These are phyloP conservation scores for Atherix ibis DNA, from an alignment of 2,888 invertebrate genomes.

Conservation along the genomic window DNA sequence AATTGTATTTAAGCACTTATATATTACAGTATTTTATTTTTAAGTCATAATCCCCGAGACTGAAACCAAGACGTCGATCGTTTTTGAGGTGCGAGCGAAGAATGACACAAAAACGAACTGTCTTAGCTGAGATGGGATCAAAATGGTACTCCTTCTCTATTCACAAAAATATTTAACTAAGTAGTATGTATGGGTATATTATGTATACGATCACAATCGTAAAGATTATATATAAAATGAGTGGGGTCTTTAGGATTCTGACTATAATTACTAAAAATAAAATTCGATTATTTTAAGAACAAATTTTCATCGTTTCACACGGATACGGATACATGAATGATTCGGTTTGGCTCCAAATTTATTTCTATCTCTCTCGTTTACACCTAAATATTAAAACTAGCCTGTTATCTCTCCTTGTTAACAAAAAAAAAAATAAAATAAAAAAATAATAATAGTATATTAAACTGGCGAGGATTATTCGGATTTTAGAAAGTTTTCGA, in stretches of 20 bases:
- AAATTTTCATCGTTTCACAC: constrained; percentile 6
- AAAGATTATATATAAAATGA: no score
- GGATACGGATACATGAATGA: no score
- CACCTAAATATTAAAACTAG: not conserved
- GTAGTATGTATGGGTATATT: no score
- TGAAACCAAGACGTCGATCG: constrained; percentile 77
- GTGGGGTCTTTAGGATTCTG: constrained; percentile 11
- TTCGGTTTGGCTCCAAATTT: no score
- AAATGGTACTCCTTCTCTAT: constrained; percentile 10
- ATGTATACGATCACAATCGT: no score
- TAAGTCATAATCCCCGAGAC: constrained; percentile 36
- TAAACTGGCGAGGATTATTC: no score
- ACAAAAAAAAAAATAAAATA: not conserved
- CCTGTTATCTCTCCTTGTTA: not conserved
- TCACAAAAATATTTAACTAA: no score
- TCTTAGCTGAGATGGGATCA: constrained; percentile 11
- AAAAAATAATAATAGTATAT: not conserved
- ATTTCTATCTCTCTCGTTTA: no score
- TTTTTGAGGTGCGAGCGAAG: constrained; percentile 82
- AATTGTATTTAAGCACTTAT: no score
- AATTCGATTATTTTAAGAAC: constrained; percentile 8
- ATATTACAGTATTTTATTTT: no score
- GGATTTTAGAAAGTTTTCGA: no score
- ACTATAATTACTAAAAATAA: constrained; percentile 12
- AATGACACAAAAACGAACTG: constrained; percentile 40